A percentile compares a stretch with the other conserved stretches of the same genome.
These are phyloP conservation scores for Sialia sialis DNA, from an alignment of 2,113 vertebrate genomes.

Conservation along the genomic window DNA sequence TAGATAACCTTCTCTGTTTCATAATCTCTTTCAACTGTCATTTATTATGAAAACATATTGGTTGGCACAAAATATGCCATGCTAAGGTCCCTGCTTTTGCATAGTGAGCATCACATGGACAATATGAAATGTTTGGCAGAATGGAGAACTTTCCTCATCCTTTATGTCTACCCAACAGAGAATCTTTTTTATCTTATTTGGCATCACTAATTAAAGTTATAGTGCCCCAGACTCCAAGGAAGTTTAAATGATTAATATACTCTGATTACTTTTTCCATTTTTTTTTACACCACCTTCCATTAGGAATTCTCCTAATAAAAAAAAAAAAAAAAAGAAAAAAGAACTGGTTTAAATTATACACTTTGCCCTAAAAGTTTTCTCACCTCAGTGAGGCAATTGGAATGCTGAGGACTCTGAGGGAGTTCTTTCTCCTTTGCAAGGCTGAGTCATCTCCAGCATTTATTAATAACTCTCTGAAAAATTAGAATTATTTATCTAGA, in stretches of 20 bases:
- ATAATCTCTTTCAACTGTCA: background rate
- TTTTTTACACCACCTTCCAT: background rate
- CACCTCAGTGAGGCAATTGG: background rate
- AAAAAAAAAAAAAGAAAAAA: background rate
- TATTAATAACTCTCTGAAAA: background rate
- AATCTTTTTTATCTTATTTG: background rate
- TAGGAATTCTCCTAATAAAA: background rate
- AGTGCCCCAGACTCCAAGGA: background rate
- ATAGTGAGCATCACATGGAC: background rate
- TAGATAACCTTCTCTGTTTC: background rate
- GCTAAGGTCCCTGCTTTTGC: background rate
- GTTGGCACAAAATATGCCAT: background rate
- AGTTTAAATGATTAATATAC: background rate
- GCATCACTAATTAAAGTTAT: background rate
- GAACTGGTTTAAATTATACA: background rate
- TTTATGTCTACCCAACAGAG: rapidly evolving
- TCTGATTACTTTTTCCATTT: background rate
- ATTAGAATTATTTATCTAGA: background rate
- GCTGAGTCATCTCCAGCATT: background rate
- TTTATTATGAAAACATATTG: background rate
- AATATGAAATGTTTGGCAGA: background rate
- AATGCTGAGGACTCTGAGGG: background rate
- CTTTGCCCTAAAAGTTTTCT: background rate
- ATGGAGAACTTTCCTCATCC: background rate
- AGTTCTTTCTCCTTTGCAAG: background rate